phyloP scores from a whole-genome alignment of 2,113 vertebrate species.

The Grantiella picta region DNA sequence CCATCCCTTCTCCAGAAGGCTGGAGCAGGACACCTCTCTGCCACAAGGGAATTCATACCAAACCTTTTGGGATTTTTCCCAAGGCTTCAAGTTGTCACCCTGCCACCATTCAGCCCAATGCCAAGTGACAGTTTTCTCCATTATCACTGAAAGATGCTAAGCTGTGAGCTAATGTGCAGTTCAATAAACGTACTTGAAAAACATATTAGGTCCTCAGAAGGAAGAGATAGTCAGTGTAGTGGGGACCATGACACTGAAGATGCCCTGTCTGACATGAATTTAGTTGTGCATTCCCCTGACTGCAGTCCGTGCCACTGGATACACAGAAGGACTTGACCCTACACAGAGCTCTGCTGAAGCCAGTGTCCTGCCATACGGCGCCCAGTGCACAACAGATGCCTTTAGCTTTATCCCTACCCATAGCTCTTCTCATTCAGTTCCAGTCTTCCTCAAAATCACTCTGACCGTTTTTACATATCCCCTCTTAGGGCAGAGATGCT shows the following conservation, averaged over 20 bases:
- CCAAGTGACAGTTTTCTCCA: neutral
- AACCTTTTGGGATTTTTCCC: neutral
- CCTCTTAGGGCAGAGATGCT: neutral
- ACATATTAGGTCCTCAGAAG: neutral
- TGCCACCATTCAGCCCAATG: neutral
- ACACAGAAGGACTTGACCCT: neutral
- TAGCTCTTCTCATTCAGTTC: neutral
- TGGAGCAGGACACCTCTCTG: neutral
- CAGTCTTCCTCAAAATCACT: neutral
- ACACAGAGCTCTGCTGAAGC: neutral
- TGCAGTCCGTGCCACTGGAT: neutral
- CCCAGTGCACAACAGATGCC: neutral
- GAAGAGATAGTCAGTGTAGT: neutral
- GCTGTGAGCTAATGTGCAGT: neutral
- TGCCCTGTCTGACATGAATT: neutral
- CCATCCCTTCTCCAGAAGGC: neutral
- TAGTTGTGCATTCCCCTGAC: neutral
- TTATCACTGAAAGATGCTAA: neutral
- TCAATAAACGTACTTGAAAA: neutral
- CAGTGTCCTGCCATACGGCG: neutral
- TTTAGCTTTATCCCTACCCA: neutral
- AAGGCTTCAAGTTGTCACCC: neutral
- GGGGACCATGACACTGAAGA: neutral
- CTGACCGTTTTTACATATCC: neutral
- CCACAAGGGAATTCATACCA: neutral